A percentile compares a stretch with the other conserved stretches of the same genome.
phyloP scores from a whole-genome alignment of 2,113 vertebrate genomes.

The Pelodiscus sinensis region DNA sequence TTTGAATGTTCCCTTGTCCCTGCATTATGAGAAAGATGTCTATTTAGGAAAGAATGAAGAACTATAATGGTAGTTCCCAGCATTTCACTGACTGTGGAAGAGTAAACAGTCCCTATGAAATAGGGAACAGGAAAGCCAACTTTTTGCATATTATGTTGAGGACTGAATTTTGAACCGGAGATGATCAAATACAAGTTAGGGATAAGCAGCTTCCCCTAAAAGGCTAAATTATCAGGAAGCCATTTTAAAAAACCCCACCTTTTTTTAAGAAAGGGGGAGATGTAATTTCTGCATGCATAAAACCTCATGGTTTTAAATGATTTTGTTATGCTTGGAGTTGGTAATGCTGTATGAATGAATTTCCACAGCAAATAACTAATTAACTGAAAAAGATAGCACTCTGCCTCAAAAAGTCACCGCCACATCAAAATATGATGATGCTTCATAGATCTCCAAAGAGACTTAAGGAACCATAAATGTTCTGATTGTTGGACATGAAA shows the following conservation, averaged over 20 bases:
- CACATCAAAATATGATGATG: too few relatives aligned
- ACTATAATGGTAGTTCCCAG: background rate
- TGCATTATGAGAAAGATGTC: background rate
- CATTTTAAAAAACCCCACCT: background rate
- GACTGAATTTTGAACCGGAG: background rate
- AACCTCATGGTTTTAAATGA: background rate
- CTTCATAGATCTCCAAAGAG: too few relatives aligned
- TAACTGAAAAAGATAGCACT: too few relatives aligned
- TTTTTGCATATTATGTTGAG: background rate
- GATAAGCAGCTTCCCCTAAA: background rate
- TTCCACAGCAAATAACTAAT: background rate
- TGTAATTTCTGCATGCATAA: background rate
- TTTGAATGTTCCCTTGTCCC: background rate
- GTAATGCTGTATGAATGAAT: background rate
- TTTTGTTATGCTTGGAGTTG: background rate
- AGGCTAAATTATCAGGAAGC: background rate
- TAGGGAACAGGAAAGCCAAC: background rate
- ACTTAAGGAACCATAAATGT: too few relatives aligned
- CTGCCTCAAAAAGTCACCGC: too few relatives aligned
- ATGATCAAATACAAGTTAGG: background rate
- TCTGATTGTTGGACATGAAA: background rate
- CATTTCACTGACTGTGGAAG: background rate
- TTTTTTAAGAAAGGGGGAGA: too few relatives aligned
- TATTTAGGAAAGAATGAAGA: background rate
- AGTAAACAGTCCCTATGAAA: background rate